phyloP scores from a whole-genome alignment of 2,113 vertebrate species.

The Pachyramphus minor region DNA sequence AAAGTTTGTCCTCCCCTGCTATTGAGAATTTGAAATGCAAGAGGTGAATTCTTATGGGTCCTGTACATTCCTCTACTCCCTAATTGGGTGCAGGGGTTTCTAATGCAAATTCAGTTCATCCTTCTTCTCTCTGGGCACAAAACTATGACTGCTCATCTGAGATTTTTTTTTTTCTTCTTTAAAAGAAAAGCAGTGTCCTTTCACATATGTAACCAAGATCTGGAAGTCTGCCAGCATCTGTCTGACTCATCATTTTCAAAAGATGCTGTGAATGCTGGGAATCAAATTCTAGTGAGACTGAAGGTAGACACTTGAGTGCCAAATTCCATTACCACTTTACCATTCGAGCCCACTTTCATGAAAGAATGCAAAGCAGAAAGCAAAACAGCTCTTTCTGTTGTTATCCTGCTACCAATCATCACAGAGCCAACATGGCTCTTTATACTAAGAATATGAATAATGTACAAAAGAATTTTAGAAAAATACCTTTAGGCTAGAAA shows the following conservation, averaged over 20 bases:
- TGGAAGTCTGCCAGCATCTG: conserved; percentile 22
- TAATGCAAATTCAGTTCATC: conserved; percentile 19
- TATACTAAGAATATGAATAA: conserved; percentile 67
- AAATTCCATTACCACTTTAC: conserved; percentile 36
- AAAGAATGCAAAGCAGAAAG: conserved; percentile 43
- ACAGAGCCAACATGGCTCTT: conserved; percentile 18
- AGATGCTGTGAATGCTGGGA: conserved; percentile 32
- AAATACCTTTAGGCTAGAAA: conserved; percentile 69
- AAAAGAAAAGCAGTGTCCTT: neutral
- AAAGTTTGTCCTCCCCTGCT: neutral
- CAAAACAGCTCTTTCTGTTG: conserved; percentile 25
- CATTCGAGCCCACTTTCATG: neutral
- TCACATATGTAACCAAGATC: neutral
- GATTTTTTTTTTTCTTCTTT: neutral
- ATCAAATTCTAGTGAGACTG: conserved; percentile 27
- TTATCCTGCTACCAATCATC: conserved; percentile 22
- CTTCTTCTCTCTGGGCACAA: neutral
- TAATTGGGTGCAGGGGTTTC: neutral
- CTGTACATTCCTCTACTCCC: neutral
- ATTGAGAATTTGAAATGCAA: neutral
- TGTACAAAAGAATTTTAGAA: conserved; percentile 62
- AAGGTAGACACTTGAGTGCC: conserved; percentile 31
- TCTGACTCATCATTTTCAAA: conserved; percentile 57
- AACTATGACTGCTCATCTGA: neutral
- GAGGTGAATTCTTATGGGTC: neutral